Evolutionary conservation across 2,888 invertebrate genomes (phyloP), one percentile per base, ranked within the genome.

Genomic region (Pristionchus exspectatus): DNA sequence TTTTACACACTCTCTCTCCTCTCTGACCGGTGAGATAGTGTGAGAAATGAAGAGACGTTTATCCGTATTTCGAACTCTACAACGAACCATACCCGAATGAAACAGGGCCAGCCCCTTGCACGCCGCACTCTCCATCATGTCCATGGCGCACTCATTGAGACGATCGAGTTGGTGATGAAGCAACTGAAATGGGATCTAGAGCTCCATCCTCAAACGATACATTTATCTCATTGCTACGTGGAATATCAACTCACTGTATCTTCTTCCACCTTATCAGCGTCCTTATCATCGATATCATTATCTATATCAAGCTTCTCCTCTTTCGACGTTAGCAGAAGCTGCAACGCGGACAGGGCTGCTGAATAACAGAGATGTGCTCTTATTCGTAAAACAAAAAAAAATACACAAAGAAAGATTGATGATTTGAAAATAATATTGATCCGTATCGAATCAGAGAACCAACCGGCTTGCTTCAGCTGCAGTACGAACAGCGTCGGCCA

Each of bases 401-500:
- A n/a, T n/a, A n/a, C n/a, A n/a, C n/a, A n/a, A n/a, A n/a, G n/a
- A n/a, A n/a, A n/a, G n/a, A n/a, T n/a, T n/a, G n/a, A n/a, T n/a
- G n/a, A n/a, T 38, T 38, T 38, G 38, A 38, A 2, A 38, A 38
- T 38, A 5, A 38, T 38, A 38, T 38, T 3, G 12, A 84, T 54
- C 12, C 1, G 14, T 5, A 54, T 16, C 4, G 38, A 18, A 1
- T n/a, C 27, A 9, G 24, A n/a, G 21, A 54, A 84, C 85, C 0
- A 24, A 63, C 66, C 85, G 5, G 85, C 30, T 54, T 63, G 85
- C 33, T 27, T 16, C n/a, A 72, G 9, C 38, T 87, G 87, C 69
- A 87, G 50, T 12, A 56, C 72, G 50, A 87, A 72, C 1, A 87
- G 50, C 0, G 87, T 56, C 44, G 87, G 87, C 87, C 87, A 87